These are phyloP conservation scores for Rhynchomys soricoides DNA, from an alignment of 2,113 vertebrate species.

Conservation along the genomic window DNA sequence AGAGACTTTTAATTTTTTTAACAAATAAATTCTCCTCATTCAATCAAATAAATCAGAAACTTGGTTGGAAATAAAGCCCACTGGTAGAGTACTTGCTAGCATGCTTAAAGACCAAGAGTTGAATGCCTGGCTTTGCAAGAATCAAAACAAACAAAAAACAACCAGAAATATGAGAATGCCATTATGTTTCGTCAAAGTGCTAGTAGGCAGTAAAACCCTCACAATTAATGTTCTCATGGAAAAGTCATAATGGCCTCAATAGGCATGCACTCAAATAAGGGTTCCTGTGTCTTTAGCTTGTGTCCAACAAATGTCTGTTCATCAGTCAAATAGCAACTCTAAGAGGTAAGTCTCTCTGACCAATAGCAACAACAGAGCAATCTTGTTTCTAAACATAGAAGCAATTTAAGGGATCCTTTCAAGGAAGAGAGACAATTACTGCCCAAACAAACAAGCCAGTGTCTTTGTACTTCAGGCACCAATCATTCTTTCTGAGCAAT, in stretches of 20 bases:
- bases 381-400: slow-evolving; percentile 92
- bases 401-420: slow-evolving; percentile 86
- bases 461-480: slow-evolving; percentile 84
- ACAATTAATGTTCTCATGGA: slow-evolving; percentile 67
- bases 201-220: slow-evolving; percentile 53
- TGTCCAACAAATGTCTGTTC: slow-evolving; percentile 80
- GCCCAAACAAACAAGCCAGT: slow-evolving; percentile 90
- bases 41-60: slow-evolving; percentile 30
- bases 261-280: slow-evolving; percentile 69
- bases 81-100: not conserved
- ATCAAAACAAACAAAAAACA: slow-evolving; percentile 26
- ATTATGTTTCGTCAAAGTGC: slow-evolving; percentile 76
- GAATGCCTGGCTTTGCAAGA: no score
- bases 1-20: not conserved
- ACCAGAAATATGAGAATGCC: slow-evolving; percentile 52
- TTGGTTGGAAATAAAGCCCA: not conserved
- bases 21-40: not conserved
- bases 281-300: slow-evolving; percentile 74
- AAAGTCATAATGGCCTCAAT: slow-evolving; percentile 62
- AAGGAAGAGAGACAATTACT: slow-evolving; percentile 88
- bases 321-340: slow-evolving; percentile 81
- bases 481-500: slow-evolving; percentile 68
- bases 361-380: slow-evolving; percentile 84
- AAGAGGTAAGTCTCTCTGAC: slow-evolving; percentile 86
- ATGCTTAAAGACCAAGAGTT: not conserved